Evolutionary conservation across 2,797 vertebrate species (phyloP), one percentile per base, ranked within the genome.

Genomic region (Strix occidentalis): DNA sequence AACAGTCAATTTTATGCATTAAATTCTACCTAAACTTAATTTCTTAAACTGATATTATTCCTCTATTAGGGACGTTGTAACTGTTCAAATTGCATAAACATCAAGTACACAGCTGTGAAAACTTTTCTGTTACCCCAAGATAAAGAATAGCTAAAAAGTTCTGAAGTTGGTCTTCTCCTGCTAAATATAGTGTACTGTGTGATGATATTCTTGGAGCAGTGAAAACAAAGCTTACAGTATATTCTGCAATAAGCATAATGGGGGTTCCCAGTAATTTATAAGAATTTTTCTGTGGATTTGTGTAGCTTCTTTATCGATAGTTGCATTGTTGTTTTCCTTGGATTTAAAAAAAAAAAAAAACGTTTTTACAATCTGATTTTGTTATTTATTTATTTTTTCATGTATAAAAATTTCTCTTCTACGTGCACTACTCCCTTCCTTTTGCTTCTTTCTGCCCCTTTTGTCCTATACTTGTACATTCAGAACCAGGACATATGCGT

Each of bases 401-500:
- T 84, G 5, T 82, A 79, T 94, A 78, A 84, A 92, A 96, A 65
- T 95, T 95, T 68, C 19, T 97, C 31, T 96, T 95, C 96, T 96
- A 63, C 93, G 66, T 94, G 86, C 82, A 94, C 65, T 90, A 80
- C 84, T 97, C 89, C 51, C 31, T 91, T 96, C 87, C 33, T 90
- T 99, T 97, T 98, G 96, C 98, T 98, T 98, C 93, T 64, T 94
- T 95, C 94, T 89, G 84, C 28, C 77, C 26, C 94, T 97, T 94
- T 97, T 98, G 97, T 98, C 85, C 97, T 98, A 91, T 98, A 97
- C 98, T 98, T 98, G 97, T 99, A 98, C 98, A 98, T 99, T 99
- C 98, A 99, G 98, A 99, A 98, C 98, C 98, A 98, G 98, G 98
- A 98, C 98, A 98, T 98, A 98, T 97, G 96, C 98, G 97, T 98